Conservation (phyloP, 1,140 invertebrate species). For the Mesaphorura yosii region DNA sequence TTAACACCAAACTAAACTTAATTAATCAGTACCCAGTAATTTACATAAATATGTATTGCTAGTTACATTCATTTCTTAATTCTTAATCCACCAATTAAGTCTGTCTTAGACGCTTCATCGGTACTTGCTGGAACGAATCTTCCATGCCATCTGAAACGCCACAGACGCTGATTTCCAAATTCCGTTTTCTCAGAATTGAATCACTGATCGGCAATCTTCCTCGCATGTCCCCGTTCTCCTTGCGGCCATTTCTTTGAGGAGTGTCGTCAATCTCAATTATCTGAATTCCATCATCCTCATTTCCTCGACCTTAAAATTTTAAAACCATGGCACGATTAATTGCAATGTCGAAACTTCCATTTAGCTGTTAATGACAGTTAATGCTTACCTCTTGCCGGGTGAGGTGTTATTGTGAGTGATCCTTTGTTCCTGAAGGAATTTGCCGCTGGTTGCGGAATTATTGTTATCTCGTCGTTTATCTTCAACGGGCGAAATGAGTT, state of each 20-base stretch:
- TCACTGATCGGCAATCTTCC: slow-evolving; percentile 24
- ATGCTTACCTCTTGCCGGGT: slow-evolving; percentile 1
- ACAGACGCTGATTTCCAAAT: slow-evolving; percentile 30
- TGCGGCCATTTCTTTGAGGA: slow-evolving; percentile 22
- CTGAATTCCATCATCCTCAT: slow-evolving; percentile 30
- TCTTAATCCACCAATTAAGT: too few species aligned
- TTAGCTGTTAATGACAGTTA: background rate
- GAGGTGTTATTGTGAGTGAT: slow-evolving; percentile 31
- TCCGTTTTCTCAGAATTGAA: slow-evolving; percentile 28
- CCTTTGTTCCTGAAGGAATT: slow-evolving; percentile 27
- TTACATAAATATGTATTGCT: too few species aligned
- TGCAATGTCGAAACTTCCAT: background rate
- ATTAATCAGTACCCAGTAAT: too few species aligned
- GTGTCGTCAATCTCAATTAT: slow-evolving; percentile 32
- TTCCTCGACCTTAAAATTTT: slow-evolving; percentile 8
- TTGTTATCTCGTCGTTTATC: slow-evolving; percentile 85
- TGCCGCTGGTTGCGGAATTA: slow-evolving; percentile 63
- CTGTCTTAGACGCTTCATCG: too few species aligned
- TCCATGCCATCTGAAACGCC: slow-evolving; percentile 28
- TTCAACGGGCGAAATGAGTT: slow-evolving; percentile 59
- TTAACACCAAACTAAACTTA: too few species aligned
- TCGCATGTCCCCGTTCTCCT: slow-evolving; percentile 27
- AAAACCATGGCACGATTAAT: background rate
- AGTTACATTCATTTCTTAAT: too few species aligned
- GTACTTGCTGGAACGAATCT: slow-evolving; percentile 21